phyloP scores from a whole-genome alignment of 35 echinoderm and acorn worm species.

The Hemicentrotus pulcherrimus region DNA sequence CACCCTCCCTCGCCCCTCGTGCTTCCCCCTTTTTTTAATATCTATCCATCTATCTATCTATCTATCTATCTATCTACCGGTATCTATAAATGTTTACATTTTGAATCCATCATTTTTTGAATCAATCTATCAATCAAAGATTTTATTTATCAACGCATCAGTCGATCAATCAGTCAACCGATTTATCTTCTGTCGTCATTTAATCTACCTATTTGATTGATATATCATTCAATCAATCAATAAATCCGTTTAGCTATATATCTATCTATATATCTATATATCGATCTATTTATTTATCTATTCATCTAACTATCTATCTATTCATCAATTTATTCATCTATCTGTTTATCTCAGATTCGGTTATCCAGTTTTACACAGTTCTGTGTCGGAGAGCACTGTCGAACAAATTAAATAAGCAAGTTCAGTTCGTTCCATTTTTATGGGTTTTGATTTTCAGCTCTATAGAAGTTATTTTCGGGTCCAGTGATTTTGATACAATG shows the following conservation, averaged over 20 bases:
- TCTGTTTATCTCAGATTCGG: no score
- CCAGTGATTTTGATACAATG: background rate
- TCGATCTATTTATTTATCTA: background rate
- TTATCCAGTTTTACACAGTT: background rate
- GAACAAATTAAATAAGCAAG: background rate
- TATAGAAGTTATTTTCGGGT: conserved; percentile 9
- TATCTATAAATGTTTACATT: background rate
- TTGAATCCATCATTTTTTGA: background rate
- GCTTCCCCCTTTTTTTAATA: no score
- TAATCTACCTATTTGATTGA: background rate
- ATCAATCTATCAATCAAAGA: background rate
- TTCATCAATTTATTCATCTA: background rate
- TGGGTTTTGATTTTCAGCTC: background rate
- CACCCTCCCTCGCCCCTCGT: background rate
- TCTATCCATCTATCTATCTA: no score
- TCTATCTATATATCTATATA: background rate
- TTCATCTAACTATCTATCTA: background rate
- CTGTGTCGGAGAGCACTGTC: background rate
- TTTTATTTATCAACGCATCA: background rate
- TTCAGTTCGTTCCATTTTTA: background rate
- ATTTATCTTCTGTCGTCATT: background rate
- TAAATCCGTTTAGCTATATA: background rate
- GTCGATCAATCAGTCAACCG: background rate
- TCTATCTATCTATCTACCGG: no score
- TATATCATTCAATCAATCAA: background rate